phyloP scores from a whole-genome alignment of 2,113 vertebrate species.

The Apteryx owenii region DNA sequence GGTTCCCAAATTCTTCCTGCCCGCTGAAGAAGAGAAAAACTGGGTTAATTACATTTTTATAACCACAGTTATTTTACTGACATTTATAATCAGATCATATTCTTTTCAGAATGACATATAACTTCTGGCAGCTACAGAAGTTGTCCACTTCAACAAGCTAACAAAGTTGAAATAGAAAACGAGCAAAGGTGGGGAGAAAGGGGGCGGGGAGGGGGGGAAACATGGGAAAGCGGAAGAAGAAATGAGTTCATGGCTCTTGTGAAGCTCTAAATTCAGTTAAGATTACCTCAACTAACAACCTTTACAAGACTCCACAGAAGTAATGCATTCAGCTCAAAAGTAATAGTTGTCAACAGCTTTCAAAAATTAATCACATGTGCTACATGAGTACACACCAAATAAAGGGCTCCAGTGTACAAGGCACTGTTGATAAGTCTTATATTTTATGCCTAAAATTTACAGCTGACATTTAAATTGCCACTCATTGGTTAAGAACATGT shows the following conservation, averaged over 20 bases:
- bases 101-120: not conserved
- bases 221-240: not conserved
- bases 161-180: not conserved
- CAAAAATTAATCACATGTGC: not conserved
- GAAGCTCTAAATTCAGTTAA: not conserved
- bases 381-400: not conserved
- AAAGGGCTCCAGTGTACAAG: accelerated
- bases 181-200: no score
- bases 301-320: not conserved
- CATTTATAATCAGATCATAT: not conserved
- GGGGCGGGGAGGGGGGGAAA: accelerated
- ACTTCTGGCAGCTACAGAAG: not conserved
- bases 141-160: not conserved
- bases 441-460: not conserved
- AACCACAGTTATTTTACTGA: not conserved
- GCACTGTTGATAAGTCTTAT: not conserved
- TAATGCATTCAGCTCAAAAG: not conserved
- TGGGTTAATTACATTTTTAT: not conserved
- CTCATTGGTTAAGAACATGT: not conserved
- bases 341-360: not conserved
- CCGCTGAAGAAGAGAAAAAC: not conserved
- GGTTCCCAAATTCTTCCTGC: not conserved
- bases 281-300: not conserved
- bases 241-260: not conserved
- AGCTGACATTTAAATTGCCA: not conserved